A percentile compares a stretch with the other conserved stretches of the same genome.
phyloP scores from a whole-genome alignment of 92 coral and sea anemone genomes.

The Heteractis magnifica region DNA sequence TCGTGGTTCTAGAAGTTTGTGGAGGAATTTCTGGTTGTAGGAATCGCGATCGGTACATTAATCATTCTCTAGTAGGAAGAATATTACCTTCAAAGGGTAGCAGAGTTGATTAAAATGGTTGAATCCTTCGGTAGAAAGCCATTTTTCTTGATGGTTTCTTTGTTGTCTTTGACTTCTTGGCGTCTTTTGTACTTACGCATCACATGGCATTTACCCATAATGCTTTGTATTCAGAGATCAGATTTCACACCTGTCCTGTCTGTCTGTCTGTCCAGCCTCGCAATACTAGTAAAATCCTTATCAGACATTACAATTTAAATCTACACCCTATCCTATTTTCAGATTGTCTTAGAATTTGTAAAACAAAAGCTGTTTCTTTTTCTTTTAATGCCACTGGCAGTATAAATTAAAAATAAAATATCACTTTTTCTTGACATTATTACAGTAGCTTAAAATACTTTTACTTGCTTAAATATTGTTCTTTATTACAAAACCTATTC shows the following conservation, averaged over 20 bases:
- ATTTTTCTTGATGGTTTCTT: conserved; percentile 10
- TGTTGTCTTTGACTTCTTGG: conserved; percentile 51
- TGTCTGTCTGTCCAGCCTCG: neutral
- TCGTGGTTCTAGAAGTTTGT: neutral
- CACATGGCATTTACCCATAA: conserved; percentile 25
- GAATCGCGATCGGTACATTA: neutral
- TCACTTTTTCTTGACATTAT: no score
- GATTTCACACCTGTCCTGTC: conserved; percentile 9
- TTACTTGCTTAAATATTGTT: no score
- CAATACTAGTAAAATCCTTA: no score
- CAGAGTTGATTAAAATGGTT: neutral
- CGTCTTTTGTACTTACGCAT: conserved; percentile 29
- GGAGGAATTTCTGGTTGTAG: neutral
- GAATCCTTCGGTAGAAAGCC: neutral
- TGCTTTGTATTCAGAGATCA: conserved; percentile 33
- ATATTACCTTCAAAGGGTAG: conserved; percentile 12
- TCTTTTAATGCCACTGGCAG: no score
- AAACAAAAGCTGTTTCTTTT: no score
- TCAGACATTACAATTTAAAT: no score
- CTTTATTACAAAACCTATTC: no score
- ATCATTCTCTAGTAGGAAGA: neutral
- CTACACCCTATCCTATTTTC: no score
- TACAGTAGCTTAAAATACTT: no score
- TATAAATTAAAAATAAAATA: no score
- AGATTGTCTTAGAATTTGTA: no score